Evolutionary conservation across 1,140 invertebrate species (phyloP).

Genomic region (Chrysopa pallens): DNA sequence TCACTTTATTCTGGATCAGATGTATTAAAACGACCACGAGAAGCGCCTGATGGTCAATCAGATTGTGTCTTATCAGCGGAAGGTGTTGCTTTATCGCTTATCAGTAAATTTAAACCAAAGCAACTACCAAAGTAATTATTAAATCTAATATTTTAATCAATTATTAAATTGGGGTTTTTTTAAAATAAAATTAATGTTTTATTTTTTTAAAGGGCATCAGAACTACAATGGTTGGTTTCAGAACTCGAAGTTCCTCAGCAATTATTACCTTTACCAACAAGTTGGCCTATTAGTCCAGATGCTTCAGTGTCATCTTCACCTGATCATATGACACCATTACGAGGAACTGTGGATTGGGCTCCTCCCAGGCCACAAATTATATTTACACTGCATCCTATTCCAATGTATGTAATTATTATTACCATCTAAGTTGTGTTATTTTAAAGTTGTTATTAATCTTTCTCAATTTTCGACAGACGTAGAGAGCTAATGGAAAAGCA

Average conservation of each 20-base stretch:
- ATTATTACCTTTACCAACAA: conserved; percentile 57
- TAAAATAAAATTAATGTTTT: neutral
- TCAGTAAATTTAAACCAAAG: conserved; percentile 59
- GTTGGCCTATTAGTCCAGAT: conserved; percentile 44
- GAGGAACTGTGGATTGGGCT: conserved; percentile 69
- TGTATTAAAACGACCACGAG: conserved; percentile 20
- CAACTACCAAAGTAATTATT: conserved; percentile 34
- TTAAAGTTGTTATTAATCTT: neutral
- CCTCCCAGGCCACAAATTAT: conserved; percentile 73
- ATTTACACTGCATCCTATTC: conserved; percentile 52
- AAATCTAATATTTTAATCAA: neutral
- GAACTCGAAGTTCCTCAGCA: conserved; percentile 62
- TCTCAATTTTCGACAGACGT: conserved; percentile 30
- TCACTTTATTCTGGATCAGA: conserved; percentile 42
- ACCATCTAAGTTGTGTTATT: neutral
- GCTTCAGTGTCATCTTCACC: conserved; percentile 25
- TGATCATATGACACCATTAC: conserved; percentile 29
- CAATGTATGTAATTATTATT: conserved; percentile 34
- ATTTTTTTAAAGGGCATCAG: conserved; percentile 36
- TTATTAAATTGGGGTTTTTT: neutral
- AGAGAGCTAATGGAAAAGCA: conserved; percentile 51
- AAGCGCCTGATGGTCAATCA: conserved; percentile 22
- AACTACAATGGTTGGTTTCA: conserved; percentile 67
- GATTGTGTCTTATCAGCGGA: conserved; percentile 43
- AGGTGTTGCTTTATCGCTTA: conserved; percentile 55